These are phyloP conservation scores for Cephus rjabovi DNA, from an alignment of 2,888 invertebrate species.

Conservation along the genomic window DNA sequence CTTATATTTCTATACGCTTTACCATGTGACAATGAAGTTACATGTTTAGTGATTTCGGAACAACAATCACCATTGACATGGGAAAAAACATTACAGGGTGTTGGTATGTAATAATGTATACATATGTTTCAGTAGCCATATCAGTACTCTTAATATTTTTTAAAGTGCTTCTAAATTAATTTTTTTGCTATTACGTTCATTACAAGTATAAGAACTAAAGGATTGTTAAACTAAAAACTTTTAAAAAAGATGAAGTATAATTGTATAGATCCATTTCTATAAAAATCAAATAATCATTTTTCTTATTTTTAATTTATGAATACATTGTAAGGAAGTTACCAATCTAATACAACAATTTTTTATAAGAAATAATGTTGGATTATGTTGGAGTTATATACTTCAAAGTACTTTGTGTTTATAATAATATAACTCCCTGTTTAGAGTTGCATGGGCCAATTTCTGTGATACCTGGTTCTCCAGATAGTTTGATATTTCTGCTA, in stretches of 20 bases:
- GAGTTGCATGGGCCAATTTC: conserved; percentile 60
- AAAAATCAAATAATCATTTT: conserved; percentile 8
- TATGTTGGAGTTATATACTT: too few relatives aligned
- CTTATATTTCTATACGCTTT: conserved; percentile 81
- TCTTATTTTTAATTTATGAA: background rate
- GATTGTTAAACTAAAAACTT: too few relatives aligned
- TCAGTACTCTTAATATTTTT: too few relatives aligned
- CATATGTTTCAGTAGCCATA: background rate
- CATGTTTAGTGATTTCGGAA: conserved; percentile 69
- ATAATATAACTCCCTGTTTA: conserved; percentile 36
- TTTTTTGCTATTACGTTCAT: too few relatives aligned
- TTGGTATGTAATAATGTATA: conserved; percentile 54
- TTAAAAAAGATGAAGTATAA: background rate
- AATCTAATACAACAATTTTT: background rate
- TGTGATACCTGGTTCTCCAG: conserved; percentile 50
- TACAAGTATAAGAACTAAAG: too few relatives aligned
- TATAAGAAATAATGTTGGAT: too few relatives aligned
- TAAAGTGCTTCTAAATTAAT: too few relatives aligned
- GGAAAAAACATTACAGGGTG: conserved; percentile 62
- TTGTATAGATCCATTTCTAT: conserved; percentile 2
- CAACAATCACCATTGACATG: conserved; percentile 56
- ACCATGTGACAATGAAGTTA: conserved; percentile 79
- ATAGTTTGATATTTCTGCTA: conserved; percentile 80
- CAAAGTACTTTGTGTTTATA: too few relatives aligned
- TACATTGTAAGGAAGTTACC: background rate